phyloP scores from a whole-genome alignment of 1,140 invertebrate genomes.

The Battus philenor region DNA sequence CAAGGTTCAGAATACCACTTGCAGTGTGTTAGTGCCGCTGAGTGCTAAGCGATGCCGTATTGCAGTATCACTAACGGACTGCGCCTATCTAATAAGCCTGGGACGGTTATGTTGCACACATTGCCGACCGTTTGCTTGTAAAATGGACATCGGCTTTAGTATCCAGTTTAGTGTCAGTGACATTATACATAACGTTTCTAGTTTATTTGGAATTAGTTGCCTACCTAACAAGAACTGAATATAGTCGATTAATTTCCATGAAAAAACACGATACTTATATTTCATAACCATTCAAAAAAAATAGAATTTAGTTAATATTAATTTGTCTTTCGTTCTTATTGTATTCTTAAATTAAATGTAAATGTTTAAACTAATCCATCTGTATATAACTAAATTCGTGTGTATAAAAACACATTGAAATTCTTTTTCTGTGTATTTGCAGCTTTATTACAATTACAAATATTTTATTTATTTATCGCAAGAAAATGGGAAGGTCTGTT shows the following conservation, averaged over 20 bases:
- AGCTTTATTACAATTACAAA: slow-evolving; percentile 63
- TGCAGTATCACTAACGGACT: background rate
- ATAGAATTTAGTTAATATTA: too few relatives aligned
- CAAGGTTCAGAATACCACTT: background rate
- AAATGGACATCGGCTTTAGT: background rate
- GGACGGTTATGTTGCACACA: background rate
- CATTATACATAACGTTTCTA: too few relatives aligned
- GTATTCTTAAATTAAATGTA: too few relatives aligned
- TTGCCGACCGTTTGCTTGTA: background rate
- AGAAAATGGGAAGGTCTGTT: slow-evolving; percentile 41
- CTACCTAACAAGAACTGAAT: too few relatives aligned
- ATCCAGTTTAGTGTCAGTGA: background rate
- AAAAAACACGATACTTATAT: too few relatives aligned
- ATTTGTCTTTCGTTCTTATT: too few relatives aligned
- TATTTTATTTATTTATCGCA: slow-evolving; percentile 72
- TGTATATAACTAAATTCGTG: too few relatives aligned
- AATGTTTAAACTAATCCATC: too few relatives aligned
- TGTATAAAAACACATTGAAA: too few relatives aligned
- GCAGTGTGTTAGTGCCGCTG: background rate
- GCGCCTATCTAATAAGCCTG: background rate
- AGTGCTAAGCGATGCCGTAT: background rate
- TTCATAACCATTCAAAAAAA: too few relatives aligned
- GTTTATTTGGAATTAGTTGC: too few relatives aligned
- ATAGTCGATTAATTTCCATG: too few relatives aligned
- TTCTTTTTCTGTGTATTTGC: slow-evolving; percentile 25